Evolutionary conservation across 2,888 invertebrate species (phyloP).

Genomic region (Lasioglossum calceatum): DNA sequence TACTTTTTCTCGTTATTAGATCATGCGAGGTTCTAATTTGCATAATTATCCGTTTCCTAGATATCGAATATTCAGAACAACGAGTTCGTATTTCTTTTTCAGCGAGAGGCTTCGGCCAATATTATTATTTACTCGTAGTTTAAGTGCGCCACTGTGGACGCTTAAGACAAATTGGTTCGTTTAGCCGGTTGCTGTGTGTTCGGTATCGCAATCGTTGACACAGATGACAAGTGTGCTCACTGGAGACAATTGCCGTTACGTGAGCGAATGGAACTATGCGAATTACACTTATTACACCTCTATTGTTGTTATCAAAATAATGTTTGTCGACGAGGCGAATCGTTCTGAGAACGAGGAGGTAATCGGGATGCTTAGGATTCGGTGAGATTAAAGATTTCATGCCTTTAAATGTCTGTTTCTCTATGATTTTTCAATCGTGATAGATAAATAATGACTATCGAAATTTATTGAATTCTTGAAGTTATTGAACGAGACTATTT

Average conservation of each 20-base stretch:
- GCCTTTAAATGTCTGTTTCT: too few species aligned
- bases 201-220: not conserved
- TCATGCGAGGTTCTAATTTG: not conserved
- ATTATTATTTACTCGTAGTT: not conserved
- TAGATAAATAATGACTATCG: too few species aligned
- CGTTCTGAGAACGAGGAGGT: not conserved
- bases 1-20: not conserved
- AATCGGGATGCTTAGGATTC: not conserved
- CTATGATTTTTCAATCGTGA: too few species aligned
- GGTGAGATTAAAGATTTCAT: too few species aligned
- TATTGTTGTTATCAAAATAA: not conserved
- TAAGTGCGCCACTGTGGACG: not conserved
- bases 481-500: too few species aligned
- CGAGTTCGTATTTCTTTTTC: not conserved
- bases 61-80: not conserved
- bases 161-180: not conserved
- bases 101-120: not conserved
- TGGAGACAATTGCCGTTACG: conserved; percentile 16
- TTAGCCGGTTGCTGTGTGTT: not conserved
- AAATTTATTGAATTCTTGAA: too few species aligned
- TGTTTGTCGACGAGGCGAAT: not conserved
- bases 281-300: not conserved
- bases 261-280: not conserved
- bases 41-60: not conserved
- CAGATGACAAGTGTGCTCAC: not conserved